These are phyloP conservation scores for Eurystomus gularis DNA, from an alignment of 2,113 vertebrate species.

Conservation along the genomic window DNA sequence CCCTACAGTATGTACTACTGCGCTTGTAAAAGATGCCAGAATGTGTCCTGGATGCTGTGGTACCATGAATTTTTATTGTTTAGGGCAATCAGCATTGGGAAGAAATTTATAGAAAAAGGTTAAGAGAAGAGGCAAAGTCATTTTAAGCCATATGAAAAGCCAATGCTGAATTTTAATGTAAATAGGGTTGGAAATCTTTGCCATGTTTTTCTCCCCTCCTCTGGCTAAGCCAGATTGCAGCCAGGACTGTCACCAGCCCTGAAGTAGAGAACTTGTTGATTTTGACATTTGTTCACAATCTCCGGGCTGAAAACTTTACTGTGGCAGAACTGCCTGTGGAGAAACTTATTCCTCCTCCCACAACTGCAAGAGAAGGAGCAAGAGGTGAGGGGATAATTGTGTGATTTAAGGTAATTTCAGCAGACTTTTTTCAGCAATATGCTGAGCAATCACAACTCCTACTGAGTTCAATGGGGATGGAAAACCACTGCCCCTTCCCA, in stretches of 20 bases:
- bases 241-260: neutral
- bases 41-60: neutral
- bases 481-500: slow-evolving; percentile 31
- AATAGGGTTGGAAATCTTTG: neutral
- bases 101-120: neutral
- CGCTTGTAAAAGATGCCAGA: neutral
- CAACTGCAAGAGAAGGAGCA: neutral
- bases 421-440: slow-evolving; percentile 3
- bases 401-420: slow-evolving; percentile 59
- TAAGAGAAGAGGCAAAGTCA: neutral
- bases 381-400: slow-evolving; percentile 50
- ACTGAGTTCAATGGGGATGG: slow-evolving; percentile 25
- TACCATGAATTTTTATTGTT: neutral
- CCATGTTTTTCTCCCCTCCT: rapidly evolving
- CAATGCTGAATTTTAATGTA: neutral
- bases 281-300: neutral
- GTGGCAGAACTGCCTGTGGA: neutral
- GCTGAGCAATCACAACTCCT: slow-evolving; percentile 48
- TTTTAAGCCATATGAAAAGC: neutral
- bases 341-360: neutral
- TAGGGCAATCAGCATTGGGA: too few species aligned
- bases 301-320: neutral
- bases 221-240: neutral
- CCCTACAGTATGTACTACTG: neutral
- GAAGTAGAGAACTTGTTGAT: neutral